Conservation (phyloP, 2,797 vertebrate species). For the Pithecia hirsuta region DNA sequence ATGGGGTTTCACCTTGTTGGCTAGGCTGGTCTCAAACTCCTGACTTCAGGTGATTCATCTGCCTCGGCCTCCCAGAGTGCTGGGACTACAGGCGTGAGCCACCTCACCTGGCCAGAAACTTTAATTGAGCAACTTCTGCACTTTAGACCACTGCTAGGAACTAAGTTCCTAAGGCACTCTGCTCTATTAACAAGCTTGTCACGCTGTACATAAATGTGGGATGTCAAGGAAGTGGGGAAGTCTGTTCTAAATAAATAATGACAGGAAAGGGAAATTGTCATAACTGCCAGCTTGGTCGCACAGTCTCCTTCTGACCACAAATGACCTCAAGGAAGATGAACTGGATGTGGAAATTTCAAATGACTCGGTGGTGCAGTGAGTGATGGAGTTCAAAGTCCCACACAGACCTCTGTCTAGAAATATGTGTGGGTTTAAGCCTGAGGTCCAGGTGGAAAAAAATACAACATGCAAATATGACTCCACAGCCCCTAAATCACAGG, state of each 20-base stretch:
- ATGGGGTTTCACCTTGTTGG: background rate
- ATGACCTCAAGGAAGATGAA: background rate
- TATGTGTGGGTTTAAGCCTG: background rate
- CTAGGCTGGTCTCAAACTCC: background rate
- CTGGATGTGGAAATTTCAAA: background rate
- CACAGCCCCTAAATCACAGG: background rate
- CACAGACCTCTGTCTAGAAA: background rate
- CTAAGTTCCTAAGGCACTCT: background rate
- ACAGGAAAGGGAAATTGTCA: background rate
- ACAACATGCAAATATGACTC: background rate
- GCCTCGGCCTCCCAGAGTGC: background rate
- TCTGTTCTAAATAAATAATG: background rate
- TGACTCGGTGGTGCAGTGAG: background rate
- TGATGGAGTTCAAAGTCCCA: background rate
- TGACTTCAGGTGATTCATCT: background rate
- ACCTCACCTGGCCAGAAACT: background rate
- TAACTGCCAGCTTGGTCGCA: background rate
- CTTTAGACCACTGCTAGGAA: background rate
- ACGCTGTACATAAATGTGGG: rapidly evolving
- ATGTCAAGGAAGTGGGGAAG: background rate
- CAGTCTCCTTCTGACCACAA: background rate
- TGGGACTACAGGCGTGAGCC: background rate
- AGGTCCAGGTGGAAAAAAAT: background rate
- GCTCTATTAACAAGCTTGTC: background rate
- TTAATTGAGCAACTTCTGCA: background rate